Evolutionary conservation across 2,113 vertebrate genomes (phyloP), one percentile per base, ranked within the genome.

Genomic region (Pleuronectes platessa): DNA sequence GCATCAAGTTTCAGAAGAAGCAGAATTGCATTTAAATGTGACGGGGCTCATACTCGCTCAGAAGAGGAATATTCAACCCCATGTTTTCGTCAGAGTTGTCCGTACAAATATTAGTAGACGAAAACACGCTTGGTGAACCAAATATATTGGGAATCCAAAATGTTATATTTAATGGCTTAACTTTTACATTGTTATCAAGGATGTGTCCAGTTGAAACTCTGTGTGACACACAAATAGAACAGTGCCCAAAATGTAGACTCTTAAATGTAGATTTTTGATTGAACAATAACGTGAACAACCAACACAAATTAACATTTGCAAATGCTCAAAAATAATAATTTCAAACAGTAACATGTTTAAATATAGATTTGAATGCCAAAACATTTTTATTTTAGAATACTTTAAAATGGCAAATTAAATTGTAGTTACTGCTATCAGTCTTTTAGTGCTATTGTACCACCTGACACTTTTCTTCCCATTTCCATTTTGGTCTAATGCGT

Each of bases 1-100:
- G 88, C 76, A 84, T 71, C 61, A 71, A 63, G 23, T 31, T 70
- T 75, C 20, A 59, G 23, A 56, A 74, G 17, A 75, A 64, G 35
- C 78, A 70, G 4, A 70, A 63, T 26, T 71, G 35, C 54, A 27
- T 68, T 59, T 26, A 8, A 5, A 53, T 55, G 31, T 14, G 62
- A 79, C 51, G 21, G 8, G 21, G 24, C n/a, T 61, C 24, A 65
- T 18, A 69, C 24, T 74, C n/a, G 23, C 17, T 23, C 45, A 58
- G 12, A 13, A 37, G 14, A 53, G 20, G 8, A 55, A 20, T 3
- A 54, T 42, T 47, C 5, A 49, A 54, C 14, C 14, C n/a, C 2
- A 42, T 54, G 17, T 69, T 54, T 9, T 60, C 26, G 3, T 26
- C 24, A 27, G 7, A 40, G 21, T 31, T 23, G 40, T 31, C 14